Evolutionary conservation across 2,113 vertebrate genomes (phyloP).

Genomic region (Colius striatus): DNA sequence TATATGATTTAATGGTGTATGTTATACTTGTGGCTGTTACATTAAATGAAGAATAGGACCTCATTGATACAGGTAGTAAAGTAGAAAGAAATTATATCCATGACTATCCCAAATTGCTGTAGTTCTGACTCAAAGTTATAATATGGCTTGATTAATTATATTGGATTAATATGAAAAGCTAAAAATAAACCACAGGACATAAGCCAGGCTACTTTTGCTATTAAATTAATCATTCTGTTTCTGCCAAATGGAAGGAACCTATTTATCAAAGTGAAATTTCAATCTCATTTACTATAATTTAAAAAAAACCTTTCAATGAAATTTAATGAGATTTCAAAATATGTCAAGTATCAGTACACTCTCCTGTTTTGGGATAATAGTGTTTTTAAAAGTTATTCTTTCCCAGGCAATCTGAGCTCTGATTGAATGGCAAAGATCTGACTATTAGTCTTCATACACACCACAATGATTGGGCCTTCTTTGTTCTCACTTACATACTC

Average conservation of each 20-base stretch:
- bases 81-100: not conserved
- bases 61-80: not conserved
- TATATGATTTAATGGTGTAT: not conserved
- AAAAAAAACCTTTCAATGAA: conserved; percentile 25
- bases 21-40: not conserved
- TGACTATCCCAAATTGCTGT: not conserved
- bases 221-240: conserved; percentile 11
- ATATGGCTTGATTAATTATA: not conserved
- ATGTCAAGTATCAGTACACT: not conserved
- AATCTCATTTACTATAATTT: not conserved
- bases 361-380: not conserved
- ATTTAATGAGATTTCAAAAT: conserved; percentile 24
- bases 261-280: conserved; percentile 33
- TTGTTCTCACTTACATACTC: fast-evolving
- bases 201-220: not conserved
- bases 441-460: not conserved
- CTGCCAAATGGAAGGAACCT: not conserved
- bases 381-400: not conserved
- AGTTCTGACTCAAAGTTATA: not conserved
- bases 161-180: not conserved
- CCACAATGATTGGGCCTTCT: not conserved
- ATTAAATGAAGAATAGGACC: not conserved
- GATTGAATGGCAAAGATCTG: not conserved
- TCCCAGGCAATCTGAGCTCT: not conserved
- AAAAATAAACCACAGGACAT: not conserved